Base-by-base conservation (phyloP, 2,797 vertebrate species). In the Bucorvus abyssinicus region DNA sequence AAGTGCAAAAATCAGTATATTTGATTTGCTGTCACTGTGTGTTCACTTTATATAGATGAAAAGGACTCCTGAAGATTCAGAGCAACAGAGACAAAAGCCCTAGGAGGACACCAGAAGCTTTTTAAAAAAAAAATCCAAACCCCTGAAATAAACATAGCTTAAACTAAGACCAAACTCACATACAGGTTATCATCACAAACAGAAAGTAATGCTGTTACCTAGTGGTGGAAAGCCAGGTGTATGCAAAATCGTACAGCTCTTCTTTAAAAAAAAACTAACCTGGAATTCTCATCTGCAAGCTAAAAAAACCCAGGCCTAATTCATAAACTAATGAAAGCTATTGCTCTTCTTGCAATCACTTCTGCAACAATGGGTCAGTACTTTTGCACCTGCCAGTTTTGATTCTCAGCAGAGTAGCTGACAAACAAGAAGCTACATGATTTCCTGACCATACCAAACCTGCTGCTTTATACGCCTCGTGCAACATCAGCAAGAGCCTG, bases 131-230 rank as follows among this genome's bases (percentile, higher is more conserved):
- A 74, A 47, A 29, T 24, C 14, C 23, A 49, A 82, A 67, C 44
- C 14, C 87, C 40, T 64, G 80, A 69, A 80, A 29, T 19, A 65
- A 84, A 80, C 20, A 32, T 5, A 84, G 26, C 47, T 73, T 68
- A 42, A 87, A 64, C 27, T 67, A 50, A 56, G 34, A 80, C 23
- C 44, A 73, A 87, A 89, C 55, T 93, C 59, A 27, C 23, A 36
- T 18, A 36, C 22, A 80, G 83, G 53, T 83, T 71, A 64, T 9
- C 49, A 55, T 7, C 27, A 55, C 57, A 82, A 90, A 87, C 34
- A 64, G 78, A 80, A 96, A 90, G 90, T 93, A 85, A 92, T 64
- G 36, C 90, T 89, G 90, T 95, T 96, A 92, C 78, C 84, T 94
- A 87, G 67, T 26, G 81, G 87, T 55, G 27, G 73, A 85, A 90